Base-by-base conservation (phyloP, 2,113 vertebrate genomes). In the Halichoerus grypus region DNA sequence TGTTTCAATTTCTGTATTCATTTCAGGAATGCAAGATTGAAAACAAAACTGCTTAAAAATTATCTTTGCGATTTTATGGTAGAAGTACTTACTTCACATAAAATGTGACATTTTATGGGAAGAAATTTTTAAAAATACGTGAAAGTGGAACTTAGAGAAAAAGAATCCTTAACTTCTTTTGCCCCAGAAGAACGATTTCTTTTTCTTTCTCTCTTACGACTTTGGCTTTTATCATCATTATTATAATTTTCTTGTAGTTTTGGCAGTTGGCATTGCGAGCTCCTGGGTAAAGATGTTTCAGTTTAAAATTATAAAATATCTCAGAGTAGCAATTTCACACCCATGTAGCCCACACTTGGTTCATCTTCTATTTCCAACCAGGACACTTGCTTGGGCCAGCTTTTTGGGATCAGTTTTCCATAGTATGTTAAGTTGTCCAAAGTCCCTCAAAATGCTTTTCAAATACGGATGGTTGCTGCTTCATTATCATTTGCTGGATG, bases 11-110 rank as follows among this genome's bases (percentile, higher is more conserved):
- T 95, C 88, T 95, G 36, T 36, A 42, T 92, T 96, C 57, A 53
- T 85, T 80, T 97, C 87, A 92, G 92, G 86, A 96, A 93, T 57
- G 85, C 46, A 51, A 71, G 82, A 88, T 76, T 59, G 72, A 93
- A 90, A 95, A 55, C 74, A 89, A 96, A 94, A 81, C 49, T 85
- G 26, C 49, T 57, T 77, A 72, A 46, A 94, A 94, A 88, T 94
- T 72, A 74, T 71, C 83, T 88, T 80, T 86, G 88, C 63, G 24
- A 95, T 95, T 88, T 95, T 90, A 86, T 12, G 87, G 89, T 61
- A 77, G 36, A 22, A 94, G 13, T 71, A 65, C 21, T 91, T 88
- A 88, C 36, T 49, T n/a, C n/a, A n/a, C n/a, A n/a, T n/a, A n/a
- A n/a, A n/a, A n/a, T n/a, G 31, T 96, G 88, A 89, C 42, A 84